Conservation (phyloP, 2,888 invertebrate genomes). For the Sarcophaga rosellei region DNA sequence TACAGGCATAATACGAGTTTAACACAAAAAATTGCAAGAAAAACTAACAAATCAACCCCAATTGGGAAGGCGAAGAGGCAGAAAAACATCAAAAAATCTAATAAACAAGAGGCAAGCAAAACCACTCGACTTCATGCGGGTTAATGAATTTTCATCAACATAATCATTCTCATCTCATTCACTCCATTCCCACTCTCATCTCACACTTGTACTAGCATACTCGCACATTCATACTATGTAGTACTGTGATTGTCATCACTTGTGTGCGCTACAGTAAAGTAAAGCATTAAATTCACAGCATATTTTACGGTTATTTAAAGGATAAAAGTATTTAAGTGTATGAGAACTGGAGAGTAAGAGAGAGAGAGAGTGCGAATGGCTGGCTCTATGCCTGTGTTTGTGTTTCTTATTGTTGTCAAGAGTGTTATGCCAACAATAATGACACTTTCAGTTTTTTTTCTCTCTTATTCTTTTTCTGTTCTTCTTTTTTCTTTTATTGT, state of each 20-base stretch:
- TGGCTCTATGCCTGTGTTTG: neutral
- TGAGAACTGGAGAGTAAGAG: no score
- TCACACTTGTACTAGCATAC: no score
- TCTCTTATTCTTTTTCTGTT: no score
- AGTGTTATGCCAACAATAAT: constrained; percentile 63
- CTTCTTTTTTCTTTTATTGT: neutral
- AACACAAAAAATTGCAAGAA: constrained; percentile 15
- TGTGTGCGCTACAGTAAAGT: no score
- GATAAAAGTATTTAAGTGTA: neutral
- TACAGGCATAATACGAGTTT: constrained; percentile 28
- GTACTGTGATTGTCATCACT: no score
- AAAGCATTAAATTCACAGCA: constrained; percentile 42
- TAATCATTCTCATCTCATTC: constrained; percentile 3
- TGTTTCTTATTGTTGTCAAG: constrained; percentile 36
- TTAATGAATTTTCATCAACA: constrained; percentile 66
- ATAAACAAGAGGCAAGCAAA: constrained; percentile 35
- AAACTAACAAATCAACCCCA: constrained; percentile 46
- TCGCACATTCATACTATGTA: no score
- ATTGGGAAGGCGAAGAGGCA: neutral
- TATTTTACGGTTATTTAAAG: constrained; percentile 54
- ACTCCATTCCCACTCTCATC: neutral
- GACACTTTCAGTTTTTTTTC: constrained; percentile 51
- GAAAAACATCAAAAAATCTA: neutral
- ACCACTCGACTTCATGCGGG: constrained; percentile 72
- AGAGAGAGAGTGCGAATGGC: neutral